Percentiles rank a stretch among this genome's conserved stretches.
These are phyloP conservation scores for Steinernema hermaphroditum DNA, from an alignment of 2,888 invertebrate genomes.

Conservation along the genomic window DNA sequence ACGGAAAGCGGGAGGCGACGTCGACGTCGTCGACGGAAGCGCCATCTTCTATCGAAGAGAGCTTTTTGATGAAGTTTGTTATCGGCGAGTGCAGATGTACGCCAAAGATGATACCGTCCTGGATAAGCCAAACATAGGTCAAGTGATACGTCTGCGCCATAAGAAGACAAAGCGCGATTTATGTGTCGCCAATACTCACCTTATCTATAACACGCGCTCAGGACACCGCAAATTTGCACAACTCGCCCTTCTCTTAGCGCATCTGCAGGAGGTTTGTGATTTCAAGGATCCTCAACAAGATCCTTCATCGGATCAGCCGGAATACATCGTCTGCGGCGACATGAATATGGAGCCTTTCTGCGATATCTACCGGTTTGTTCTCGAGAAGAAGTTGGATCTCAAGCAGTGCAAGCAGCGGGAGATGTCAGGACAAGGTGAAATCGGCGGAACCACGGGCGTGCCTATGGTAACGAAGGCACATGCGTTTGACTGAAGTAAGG, in stretches of 20 bases:
- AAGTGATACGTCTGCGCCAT: constrained; percentile 47
- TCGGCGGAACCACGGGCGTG: not conserved
- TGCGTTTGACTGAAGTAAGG: too few species aligned
- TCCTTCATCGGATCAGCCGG: constrained; percentile 66
- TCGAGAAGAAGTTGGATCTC: constrained; percentile 70
- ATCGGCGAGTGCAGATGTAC: constrained; percentile 50
- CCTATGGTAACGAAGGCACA: not conserved
- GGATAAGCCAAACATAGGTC: constrained; percentile 36
- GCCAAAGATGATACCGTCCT: not conserved
- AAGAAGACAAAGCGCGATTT: constrained; percentile 67
- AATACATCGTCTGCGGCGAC: constrained; percentile 87
- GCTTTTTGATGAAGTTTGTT: constrained; percentile 75
- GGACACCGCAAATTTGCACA: constrained; percentile 89
- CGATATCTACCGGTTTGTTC: constrained; percentile 76
- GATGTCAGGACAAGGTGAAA: constrained; percentile 32
- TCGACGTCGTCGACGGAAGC: constrained; percentile 78
- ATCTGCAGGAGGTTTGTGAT: not conserved
- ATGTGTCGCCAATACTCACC: constrained; percentile 87
- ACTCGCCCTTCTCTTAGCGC: constrained; percentile 78
- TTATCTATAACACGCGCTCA: constrained; percentile 86
- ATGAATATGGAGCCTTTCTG: constrained; percentile 82
- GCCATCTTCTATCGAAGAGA: constrained; percentile 80
- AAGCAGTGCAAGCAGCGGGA: not conserved
- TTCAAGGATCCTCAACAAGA: constrained; percentile 10
- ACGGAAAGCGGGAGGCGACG: not conserved